Base-by-base conservation (phyloP, 2,888 invertebrate species). In the Trachelus stipa region DNA sequence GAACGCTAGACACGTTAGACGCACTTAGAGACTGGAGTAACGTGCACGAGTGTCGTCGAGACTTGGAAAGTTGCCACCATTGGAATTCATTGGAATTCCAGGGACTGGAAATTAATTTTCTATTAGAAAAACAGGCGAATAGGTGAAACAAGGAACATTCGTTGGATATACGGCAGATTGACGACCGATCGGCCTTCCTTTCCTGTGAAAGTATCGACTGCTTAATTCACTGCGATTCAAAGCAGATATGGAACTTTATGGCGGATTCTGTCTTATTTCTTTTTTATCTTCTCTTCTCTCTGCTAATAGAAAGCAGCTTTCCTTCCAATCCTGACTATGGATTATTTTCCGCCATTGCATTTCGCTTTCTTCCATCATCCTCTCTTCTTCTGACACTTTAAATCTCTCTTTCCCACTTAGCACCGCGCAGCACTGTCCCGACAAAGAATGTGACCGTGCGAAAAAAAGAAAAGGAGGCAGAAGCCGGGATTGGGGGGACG, bases 301-400 rank as follows among this genome's bases (percentile, higher is more conserved):
- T 23, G 23, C 40, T 15, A 40, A 80, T 80, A 74, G 75, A 80
- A 79, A 79, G 81, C 78, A 30, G 68, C 56, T 73, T 77, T 79
- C 78, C 81, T 80, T 75, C 78, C 71, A 78, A 77, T 69, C 77
- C 76, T 74, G 76, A 76, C 40, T 56, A 15, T 56, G 40, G 68
- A 73, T 9, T 56, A 56, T 71, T 71, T 71, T 71, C 2, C 30
- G 12, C 11, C 15, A 34, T 31, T 71, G 34, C 6, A 6, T 71
- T 37, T 76, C n/a, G n/a, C 74, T 75, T 77, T 71, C 68, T 75
- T 76, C 15, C 34, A 12, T n/a, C 33, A 23, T 77, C 23, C 40
- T 56, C 40, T 56, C 40, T 9, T 56, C 40, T 23, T 56, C 23
- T 1, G 40, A 56, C 15, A 23, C 40, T 23, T 56, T 2, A 23